Evolutionary conservation across 2,797 vertebrate genomes (phyloP), one percentile per base, ranked within the genome.

Genomic region (Hylomyscus alleni): DNA sequence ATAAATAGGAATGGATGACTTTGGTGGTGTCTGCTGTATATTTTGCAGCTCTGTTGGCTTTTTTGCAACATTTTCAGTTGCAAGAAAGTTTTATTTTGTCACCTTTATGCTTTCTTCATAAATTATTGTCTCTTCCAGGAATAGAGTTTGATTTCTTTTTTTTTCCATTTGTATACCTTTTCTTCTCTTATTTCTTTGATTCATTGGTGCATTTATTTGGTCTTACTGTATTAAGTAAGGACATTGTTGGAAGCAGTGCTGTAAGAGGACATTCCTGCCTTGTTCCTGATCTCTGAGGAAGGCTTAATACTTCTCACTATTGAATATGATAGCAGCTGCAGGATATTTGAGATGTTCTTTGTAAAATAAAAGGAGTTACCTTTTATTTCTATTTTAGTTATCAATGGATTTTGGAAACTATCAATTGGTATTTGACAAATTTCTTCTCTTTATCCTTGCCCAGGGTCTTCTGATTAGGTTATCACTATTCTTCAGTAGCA

Each of bases 391-490:
- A 29, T 69, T 56, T 76, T 83, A 40, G 58, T 72, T 29, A 77
- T 60, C 20, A 83, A 44, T 29, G 22, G 40, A 47, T 60, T 31
- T 85, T 29, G 37, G 56, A 44, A 44, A 83, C 19, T 29, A 50
- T 65, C 78, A 93, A n/a, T 80, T n/a, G 37, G 37, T 80, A 69
- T 14, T 65, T 94, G 24, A 85, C 80, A 29, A 65, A 50, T 90
- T 87, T 77, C 58, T 86, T 37, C 65, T 34, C 19, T 88, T 34
- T 60, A 19, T 90, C 62, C 40, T n/a, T 85, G 20, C 12, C 31
- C 29, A 82, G 22, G 76, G 29, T 24, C 31, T 93, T 90, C 75
- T 82, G 54, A 80, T 93, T 50, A 91, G 40, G 13, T 93, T 19
- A 17, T 86, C 65, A 54, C n/a, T 89, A 50, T 44, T 90, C 34